phyloP scores from a whole-genome alignment of 2,888 invertebrate species.

The Sesamia inferens region DNA sequence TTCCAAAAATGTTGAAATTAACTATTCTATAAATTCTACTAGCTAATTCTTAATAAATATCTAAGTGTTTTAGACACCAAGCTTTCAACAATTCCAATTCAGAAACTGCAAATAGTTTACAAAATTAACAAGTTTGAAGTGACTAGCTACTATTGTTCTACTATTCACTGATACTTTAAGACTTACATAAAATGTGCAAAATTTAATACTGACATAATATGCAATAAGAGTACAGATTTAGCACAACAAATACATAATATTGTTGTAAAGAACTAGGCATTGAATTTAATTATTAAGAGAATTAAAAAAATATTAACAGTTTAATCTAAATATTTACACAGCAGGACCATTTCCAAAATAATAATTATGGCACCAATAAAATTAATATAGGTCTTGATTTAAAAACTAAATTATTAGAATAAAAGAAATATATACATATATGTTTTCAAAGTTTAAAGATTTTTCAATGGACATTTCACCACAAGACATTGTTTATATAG shows the following conservation, averaged over 20 bases:
- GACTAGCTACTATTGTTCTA: conserved; percentile 73
- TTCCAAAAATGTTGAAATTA: conserved; percentile 62
- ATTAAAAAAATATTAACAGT: conserved; percentile 60
- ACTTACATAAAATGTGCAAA: conserved; percentile 65
- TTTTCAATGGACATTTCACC: conserved; percentile 61
- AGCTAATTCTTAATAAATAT: conserved; percentile 64
- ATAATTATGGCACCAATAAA: conserved; percentile 79
- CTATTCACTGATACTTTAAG: conserved; percentile 64
- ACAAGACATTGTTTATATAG: conserved; percentile 65
- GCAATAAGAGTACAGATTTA: conserved; percentile 52
- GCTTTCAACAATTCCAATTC: conserved; percentile 60
- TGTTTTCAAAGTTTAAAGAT: conserved; percentile 25
- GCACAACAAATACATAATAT: conserved; percentile 49
- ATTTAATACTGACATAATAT: conserved; percentile 68
- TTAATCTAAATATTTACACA: conserved; percentile 69
- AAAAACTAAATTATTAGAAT: conserved; percentile 42
- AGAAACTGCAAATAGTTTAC: conserved; percentile 52
- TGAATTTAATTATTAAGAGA: conserved; percentile 46
- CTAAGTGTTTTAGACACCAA: conserved; percentile 68
- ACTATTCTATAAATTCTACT: conserved; percentile 66
- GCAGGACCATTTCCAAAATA: conserved; percentile 66
- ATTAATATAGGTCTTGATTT: conserved; percentile 63
- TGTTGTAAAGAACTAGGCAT: conserved; percentile 58
- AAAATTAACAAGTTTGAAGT: conserved; percentile 67
- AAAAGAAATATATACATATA: conserved; percentile 27